These are phyloP conservation scores for Platysternon megacephalum DNA, from an alignment of 2,113 vertebrate genomes.

Conservation along the genomic window DNA sequence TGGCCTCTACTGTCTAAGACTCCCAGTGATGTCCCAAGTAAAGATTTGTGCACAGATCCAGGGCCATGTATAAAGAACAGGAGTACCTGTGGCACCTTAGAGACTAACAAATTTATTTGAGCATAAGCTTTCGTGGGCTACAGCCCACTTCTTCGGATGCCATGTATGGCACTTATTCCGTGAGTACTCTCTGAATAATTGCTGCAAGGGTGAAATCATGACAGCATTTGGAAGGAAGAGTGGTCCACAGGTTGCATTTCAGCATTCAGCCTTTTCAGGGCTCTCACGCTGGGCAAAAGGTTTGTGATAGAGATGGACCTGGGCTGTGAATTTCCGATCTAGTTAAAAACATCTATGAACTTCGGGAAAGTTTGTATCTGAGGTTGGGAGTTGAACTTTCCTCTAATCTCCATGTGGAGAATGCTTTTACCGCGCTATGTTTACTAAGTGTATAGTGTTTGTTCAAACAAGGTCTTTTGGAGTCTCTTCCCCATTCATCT, in stretches of 20 bases:
- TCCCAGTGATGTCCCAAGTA: rapidly evolving
- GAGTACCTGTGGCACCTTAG: too few species aligned
- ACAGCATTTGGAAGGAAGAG: not conserved
- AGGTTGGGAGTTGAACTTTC: not conserved
- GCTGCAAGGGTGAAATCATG: not conserved
- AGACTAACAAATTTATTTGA: too few species aligned
- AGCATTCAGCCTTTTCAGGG: not conserved
- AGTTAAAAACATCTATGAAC: not conserved
- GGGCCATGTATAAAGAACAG: not conserved
- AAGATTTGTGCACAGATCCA: not conserved
- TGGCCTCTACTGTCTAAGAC: not conserved
- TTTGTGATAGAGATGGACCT: not conserved
- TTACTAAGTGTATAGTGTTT: not conserved
- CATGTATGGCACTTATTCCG: rapidly evolving
- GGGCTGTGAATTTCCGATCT: not conserved
- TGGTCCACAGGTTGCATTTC: not conserved
- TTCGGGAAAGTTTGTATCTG: not conserved
- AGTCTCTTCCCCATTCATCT: not conserved
- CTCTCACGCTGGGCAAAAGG: rapidly evolving
- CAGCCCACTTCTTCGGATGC: too few species aligned
- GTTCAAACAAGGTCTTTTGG: not conserved
- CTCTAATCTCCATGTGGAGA: not conserved
- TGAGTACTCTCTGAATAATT: not conserved
- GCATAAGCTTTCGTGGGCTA: too few species aligned
- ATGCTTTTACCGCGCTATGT: not conserved